Evolutionary conservation across 2,797 vertebrate genomes (phyloP), one percentile per base, ranked within the genome.

Genomic region (Clarias laeviceps): DNA sequence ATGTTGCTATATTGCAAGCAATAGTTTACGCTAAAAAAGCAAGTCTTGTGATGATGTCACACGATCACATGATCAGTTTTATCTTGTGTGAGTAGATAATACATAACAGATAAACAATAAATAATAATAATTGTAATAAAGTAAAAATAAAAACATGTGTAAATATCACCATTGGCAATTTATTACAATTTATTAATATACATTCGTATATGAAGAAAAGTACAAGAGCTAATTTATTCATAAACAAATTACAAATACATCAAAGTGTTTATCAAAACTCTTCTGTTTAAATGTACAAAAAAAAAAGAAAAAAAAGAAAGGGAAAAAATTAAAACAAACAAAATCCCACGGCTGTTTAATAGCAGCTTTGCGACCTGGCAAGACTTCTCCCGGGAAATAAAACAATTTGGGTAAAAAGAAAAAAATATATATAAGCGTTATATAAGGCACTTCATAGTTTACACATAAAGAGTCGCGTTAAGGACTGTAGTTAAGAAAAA

Each of bases 301-400:
- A 87, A 93, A 96, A 94, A 91, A 94, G 87, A 91, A 92, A 93
- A 88, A 94, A 87, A 91, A 92, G 93, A 94, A 94, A 91, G 92
- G 3, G 27, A 74, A 24, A 27, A 50, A 50, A 27, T 0, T 27
- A 27, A 50, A 73, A 54, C 69, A 17, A 73, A 73, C 4, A 8
- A 74, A 93, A 91, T 95, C 93, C 94, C 92, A 93, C 92, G 90
- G 92, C 95, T 93, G 93, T 95, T 94, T 93, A 92, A 92, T 95
- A 97, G 97, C 96, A 97, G 97, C 96, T 95, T 95, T 95, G 94
- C 95, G 94, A 96, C 94, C 94, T 95, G 95, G 96, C 95, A 96
- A 96, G 95, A 94, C 93, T 93, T 91, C 87, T 89, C 93, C 88
- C 92, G 87, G 4, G 11, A 50, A 68, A 66, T 66, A 66, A 76